Percentiles rank a stretch among this genome's conserved stretches.
Evolutionary conservation across 2,888 invertebrate genomes (phyloP).

Genomic region (Embidobia sp.): DNA sequence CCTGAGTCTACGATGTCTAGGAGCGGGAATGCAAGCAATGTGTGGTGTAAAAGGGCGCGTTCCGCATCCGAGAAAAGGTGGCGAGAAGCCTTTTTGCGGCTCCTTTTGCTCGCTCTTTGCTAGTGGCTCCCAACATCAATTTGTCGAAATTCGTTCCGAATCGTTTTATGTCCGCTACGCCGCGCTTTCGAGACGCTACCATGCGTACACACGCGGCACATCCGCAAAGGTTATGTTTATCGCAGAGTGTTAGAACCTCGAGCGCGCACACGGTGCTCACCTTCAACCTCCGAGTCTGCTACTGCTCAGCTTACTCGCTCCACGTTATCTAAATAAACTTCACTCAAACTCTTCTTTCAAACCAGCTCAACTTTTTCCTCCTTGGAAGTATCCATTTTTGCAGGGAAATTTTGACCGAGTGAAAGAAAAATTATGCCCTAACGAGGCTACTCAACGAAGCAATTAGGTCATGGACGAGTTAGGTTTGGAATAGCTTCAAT

Average conservation of each 20-base stretch:
- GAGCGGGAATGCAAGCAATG: constrained; percentile 52
- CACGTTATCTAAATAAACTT: constrained; percentile 41
- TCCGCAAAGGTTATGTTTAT: constrained; percentile 62
- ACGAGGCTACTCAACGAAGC: too few relatives aligned
- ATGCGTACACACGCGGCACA: constrained; percentile 76
- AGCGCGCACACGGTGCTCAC: constrained; percentile 53
- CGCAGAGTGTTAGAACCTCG: constrained; percentile 47
- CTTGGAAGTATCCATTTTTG: not conserved
- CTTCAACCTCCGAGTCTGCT: constrained; percentile 67
- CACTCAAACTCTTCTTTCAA: not conserved
- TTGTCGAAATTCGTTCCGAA: constrained; percentile 82
- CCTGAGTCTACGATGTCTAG: constrained; percentile 29
- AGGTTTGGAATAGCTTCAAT: too few relatives aligned
- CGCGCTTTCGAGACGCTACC: constrained; percentile 78
- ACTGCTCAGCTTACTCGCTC: constrained; percentile 52
- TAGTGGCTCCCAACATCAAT: constrained; percentile 78
- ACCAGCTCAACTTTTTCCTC: not conserved
- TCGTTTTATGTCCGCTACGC: constrained; percentile 80
- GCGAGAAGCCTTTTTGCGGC: constrained; percentile 69
- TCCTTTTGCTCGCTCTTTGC: constrained; percentile 68
- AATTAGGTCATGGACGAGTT: too few relatives aligned
- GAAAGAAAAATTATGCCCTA: too few relatives aligned
- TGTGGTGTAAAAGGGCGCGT: constrained; percentile 55
- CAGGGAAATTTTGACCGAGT: too few relatives aligned
- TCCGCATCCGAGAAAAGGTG: constrained; percentile 53